These are phyloP conservation scores for Euwallacea fornicatus DNA, from an alignment of 1,140 invertebrate genomes.

Conservation along the genomic window DNA sequence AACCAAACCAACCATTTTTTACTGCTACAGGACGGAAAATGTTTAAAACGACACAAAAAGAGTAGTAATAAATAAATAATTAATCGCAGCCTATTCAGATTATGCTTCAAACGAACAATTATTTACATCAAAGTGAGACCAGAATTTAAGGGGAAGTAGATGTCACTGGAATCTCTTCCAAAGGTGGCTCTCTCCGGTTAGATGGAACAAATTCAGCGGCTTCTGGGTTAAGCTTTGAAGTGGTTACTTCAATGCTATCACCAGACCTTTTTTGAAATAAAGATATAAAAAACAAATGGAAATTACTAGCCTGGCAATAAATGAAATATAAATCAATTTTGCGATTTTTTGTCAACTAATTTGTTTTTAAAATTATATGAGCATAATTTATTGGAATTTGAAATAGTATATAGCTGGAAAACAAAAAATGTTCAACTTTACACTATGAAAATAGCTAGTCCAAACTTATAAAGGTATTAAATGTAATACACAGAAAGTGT, in stretches of 20 bases:
- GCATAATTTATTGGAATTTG: no score
- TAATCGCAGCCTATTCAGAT: constrained; percentile 27
- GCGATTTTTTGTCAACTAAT: no score
- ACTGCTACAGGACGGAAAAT: neutral
- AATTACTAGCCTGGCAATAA: no score
- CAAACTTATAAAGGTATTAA: no score
- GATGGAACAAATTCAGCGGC: constrained; percentile 49
- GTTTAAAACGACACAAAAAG: constrained; percentile 18
- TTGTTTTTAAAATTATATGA: no score
- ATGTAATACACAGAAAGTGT: no score
- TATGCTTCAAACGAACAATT: constrained; percentile 31
- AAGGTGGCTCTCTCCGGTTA: constrained; percentile 21
- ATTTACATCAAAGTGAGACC: constrained; percentile 35
- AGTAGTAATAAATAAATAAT: constrained; percentile 14
- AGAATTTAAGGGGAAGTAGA: constrained; percentile 32
- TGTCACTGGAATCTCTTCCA: constrained; percentile 28
- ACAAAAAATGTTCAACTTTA: no score
- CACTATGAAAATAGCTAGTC: no score
- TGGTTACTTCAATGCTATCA: constrained; percentile 13
- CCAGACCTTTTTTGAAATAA: neutral
- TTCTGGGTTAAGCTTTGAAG: constrained; percentile 46
- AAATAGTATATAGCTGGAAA: no score
- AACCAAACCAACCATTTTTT: neutral
- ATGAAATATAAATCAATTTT: no score
- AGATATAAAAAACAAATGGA: no score